Evolutionary conservation across 2,113 vertebrate genomes (phyloP).

Genomic region (Limnothrissa miodon): DNA sequence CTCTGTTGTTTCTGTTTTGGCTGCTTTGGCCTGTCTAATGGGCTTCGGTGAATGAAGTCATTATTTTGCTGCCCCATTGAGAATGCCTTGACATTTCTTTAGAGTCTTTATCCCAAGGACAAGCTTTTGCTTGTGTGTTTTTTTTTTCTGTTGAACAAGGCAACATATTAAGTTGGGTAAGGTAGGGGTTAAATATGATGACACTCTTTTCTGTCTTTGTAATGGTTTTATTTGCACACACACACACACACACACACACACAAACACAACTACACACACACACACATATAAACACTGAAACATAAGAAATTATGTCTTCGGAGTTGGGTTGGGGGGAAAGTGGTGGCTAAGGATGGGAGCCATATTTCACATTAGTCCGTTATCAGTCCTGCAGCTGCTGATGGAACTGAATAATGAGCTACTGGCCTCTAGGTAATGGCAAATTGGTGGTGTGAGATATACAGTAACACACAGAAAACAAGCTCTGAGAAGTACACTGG

Average conservation of each 20-base stretch:
- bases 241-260: too few species aligned
- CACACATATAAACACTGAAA: too few species aligned
- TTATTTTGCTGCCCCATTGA: background rate
- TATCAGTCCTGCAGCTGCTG: slow-evolving; percentile 54
- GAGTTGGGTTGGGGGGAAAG: slow-evolving; percentile 24
- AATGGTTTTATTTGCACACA: background rate
- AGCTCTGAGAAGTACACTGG: background rate
- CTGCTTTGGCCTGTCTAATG: background rate
- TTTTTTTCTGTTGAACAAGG: background rate
- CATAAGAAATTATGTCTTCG: slow-evolving; percentile 24
- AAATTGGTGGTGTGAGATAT: background rate
- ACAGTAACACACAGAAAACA: background rate
- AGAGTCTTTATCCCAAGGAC: background rate
- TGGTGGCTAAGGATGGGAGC: slow-evolving; percentile 46
- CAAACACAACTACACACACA: too few species aligned
- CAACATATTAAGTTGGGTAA: background rate
- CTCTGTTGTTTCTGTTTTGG: background rate
- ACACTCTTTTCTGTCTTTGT: background rate
- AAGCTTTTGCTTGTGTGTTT: background rate
- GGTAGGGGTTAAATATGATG: background rate
- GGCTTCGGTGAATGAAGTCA: background rate
- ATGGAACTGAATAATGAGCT: slow-evolving; percentile 53
- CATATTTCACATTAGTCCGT: slow-evolving; percentile 50
- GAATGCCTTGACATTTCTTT: background rate
- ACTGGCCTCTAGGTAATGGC: slow-evolving; percentile 43